Evolutionary conservation across 1,140 invertebrate genomes (phyloP).

Genomic region (Proctacanthus coquilletti): DNA sequence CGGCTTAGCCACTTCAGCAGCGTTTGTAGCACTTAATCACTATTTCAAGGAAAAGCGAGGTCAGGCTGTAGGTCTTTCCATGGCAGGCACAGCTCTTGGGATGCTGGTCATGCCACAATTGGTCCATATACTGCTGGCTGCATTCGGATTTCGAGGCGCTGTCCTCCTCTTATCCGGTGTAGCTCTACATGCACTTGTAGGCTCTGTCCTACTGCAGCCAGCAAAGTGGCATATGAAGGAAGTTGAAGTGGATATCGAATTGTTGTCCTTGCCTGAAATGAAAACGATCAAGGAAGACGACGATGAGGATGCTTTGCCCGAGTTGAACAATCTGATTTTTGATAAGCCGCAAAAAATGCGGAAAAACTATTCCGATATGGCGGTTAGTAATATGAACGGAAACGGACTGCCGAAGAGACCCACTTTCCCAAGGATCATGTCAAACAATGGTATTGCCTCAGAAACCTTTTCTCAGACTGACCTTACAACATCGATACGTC

Average conservation of each 20-base stretch:
- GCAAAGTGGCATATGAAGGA: conserved; percentile 46
- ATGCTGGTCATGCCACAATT: conserved; percentile 60
- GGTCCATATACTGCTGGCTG: conserved; percentile 40
- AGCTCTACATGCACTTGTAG: conserved; percentile 46
- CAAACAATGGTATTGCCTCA: conserved; percentile 13
- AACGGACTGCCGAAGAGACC: conserved; percentile 23
- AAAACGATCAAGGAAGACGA: conserved; percentile 30
- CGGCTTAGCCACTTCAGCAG: conserved; percentile 48
- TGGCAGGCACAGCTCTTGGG: conserved; percentile 58
- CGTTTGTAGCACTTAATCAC: conserved; percentile 56
- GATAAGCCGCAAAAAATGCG: conserved; percentile 21
- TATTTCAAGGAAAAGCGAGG: conserved; percentile 57
- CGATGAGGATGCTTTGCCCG: conserved; percentile 31
- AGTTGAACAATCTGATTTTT: conserved; percentile 26
- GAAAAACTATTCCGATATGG: conserved; percentile 28
- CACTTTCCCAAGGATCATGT: conserved; percentile 29
- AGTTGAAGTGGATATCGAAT: conserved; percentile 38
- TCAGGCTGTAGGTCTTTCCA: conserved; percentile 56
- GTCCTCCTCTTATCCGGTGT: conserved; percentile 48
- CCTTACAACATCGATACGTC: conserved; percentile 33
- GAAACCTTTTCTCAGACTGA: too few relatives aligned
- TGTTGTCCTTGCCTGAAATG: conserved; percentile 29
- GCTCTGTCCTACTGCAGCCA: conserved; percentile 48
- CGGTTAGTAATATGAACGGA: conserved; percentile 29
- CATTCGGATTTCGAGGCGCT: conserved; percentile 44